Evolutionary conservation across 2,797 vertebrate species (phyloP).

Genomic region (Distichodus sexfasciatus): DNA sequence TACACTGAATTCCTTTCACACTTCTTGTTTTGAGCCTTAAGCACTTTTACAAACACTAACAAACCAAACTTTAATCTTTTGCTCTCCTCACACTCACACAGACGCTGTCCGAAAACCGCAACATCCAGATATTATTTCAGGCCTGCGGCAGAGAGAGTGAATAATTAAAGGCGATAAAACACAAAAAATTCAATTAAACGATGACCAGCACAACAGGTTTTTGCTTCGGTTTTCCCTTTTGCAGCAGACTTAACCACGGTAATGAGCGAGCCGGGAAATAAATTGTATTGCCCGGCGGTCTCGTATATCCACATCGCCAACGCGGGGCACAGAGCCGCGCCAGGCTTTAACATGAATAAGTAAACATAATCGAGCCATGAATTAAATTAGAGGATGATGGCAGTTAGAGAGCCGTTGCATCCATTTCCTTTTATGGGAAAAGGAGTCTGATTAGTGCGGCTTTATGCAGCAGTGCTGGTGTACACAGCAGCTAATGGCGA

Average conservation of each 20-base stretch:
- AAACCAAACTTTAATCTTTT: background rate
- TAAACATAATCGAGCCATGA: background rate
- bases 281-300: background rate
- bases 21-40: too few species aligned
- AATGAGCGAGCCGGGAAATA: background rate
- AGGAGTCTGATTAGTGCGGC: background rate
- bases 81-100: background rate
- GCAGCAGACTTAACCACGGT: background rate
- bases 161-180: constrained; percentile 49
- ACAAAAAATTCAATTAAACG: constrained; percentile 19
- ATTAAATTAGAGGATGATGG: constrained; percentile 2
- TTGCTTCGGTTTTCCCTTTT: background rate
- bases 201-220: background rate
- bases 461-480: background rate
- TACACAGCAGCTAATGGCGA: background rate
- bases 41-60: too few species aligned
- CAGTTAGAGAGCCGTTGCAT: background rate
- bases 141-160: constrained; percentile 23
- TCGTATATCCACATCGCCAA: background rate
- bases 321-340: background rate
- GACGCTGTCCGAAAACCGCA: background rate
- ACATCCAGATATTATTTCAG: constrained; percentile 8
- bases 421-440: background rate
- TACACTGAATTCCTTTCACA: background rate
- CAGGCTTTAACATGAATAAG: constrained; percentile 21